Evolutionary conservation across 1,140 invertebrate genomes (phyloP).

Genomic region (Eumaeus atala): DNA sequence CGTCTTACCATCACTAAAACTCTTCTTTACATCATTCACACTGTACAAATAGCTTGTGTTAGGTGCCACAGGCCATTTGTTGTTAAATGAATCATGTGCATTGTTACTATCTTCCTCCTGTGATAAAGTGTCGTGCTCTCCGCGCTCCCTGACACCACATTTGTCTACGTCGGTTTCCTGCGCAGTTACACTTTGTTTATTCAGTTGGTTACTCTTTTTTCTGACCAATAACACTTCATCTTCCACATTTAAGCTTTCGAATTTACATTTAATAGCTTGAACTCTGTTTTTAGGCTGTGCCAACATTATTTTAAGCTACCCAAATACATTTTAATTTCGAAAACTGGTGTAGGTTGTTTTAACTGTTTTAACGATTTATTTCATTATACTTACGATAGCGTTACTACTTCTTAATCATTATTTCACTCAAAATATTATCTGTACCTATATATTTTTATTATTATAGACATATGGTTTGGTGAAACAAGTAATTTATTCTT

Average conservation of each 20-base stretch:
- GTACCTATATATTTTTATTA: neutral
- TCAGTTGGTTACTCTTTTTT: constrained; percentile 32
- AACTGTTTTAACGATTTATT: neutral
- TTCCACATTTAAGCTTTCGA: constrained; percentile 59
- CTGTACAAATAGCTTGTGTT: constrained; percentile 60
- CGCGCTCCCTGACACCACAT: neutral
- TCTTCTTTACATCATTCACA: constrained; percentile 45
- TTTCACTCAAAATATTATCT: neutral
- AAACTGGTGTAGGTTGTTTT: neutral
- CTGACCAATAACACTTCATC: constrained; percentile 33
- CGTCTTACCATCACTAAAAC: constrained; percentile 43
- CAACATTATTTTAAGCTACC: constrained; percentile 59
- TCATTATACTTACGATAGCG: neutral
- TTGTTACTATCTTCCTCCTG: constrained; percentile 30
- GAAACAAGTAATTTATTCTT: neutral
- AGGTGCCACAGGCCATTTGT: constrained; percentile 42
- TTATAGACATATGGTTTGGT: neutral
- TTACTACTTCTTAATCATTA: neutral
- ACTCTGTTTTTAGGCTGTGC: constrained; percentile 66
- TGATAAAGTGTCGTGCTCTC: constrained; percentile 7
- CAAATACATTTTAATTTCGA: constrained; percentile 36
- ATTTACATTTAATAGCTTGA: constrained; percentile 69
- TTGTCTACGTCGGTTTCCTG: neutral
- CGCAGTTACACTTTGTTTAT: constrained; percentile 28
- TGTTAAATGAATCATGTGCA: constrained; percentile 35